phyloP scores from a whole-genome alignment of 2,797 vertebrate species.

The Toxotes lorentzi region DNA sequence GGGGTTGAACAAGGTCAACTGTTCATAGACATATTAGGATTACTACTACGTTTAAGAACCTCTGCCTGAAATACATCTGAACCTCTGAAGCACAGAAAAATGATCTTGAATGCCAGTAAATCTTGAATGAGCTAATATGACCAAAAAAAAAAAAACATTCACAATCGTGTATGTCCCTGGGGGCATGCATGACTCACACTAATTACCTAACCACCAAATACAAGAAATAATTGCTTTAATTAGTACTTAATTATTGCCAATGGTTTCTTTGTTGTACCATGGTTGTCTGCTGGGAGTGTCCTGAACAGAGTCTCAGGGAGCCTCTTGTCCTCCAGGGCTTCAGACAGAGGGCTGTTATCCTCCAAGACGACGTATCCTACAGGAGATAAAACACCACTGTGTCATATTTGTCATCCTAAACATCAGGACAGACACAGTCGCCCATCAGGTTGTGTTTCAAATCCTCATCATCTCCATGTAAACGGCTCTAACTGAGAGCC shows the following conservation, averaged over 20 bases:
- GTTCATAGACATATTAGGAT: not conserved
- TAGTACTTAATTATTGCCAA: constrained; percentile 3
- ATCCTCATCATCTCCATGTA: not conserved
- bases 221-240: constrained; percentile 13
- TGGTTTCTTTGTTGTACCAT: constrained; percentile 75
- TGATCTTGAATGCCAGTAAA: not conserved
- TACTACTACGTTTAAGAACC: constrained; percentile 33
- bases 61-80: constrained; percentile 14
- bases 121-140: not conserved
- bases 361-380: constrained; percentile 87
- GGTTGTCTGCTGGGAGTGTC: constrained; percentile 81
- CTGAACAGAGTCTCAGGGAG: constrained; percentile 83
- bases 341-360: constrained; percentile 83
- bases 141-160: not conserved
- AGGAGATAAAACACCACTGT: constrained; percentile 31
- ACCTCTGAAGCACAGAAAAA: constrained; percentile 33
- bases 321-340: constrained; percentile 81
- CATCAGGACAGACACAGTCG: not conserved
- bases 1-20: constrained; percentile 17
- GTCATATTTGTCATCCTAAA: constrained; percentile 9
- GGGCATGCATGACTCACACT: constrained; percentile 1
- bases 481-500: constrained; percentile 11
- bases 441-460: not conserved
- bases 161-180: not conserved
- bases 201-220: constrained; percentile 14